Evolutionary conservation across 2,888 invertebrate species (phyloP), one percentile per base, ranked within the genome.

Genomic region (Parelbella ahira): DNA sequence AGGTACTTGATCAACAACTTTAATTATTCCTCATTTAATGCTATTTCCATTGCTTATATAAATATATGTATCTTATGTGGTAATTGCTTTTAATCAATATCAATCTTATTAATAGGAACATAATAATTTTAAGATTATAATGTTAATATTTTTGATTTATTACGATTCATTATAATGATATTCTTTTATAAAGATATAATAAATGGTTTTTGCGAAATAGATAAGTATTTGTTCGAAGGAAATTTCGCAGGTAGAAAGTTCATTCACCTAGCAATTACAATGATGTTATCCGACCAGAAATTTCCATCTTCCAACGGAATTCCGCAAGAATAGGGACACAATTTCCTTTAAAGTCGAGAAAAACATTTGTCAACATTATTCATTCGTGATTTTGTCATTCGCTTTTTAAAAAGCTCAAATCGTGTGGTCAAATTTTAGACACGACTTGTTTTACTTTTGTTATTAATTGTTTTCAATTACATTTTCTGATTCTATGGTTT

Each of bases 131-230:
- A n/a, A n/a, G n/a, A n/a, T n/a, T n/a, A n/a, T n/a, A n/a, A n/a
- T n/a, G n/a, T n/a, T n/a, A 87, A 86, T 2, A 15, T 15, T 15
- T 15, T 15, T 15, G 4, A 15, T n/a, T n/a, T n/a, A n/a, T n/a
- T n/a, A n/a, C n/a, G n/a, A n/a, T n/a, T n/a, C n/a, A n/a, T n/a
- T n/a, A n/a, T n/a, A n/a, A n/a, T n/a, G n/a, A n/a, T n/a, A n/a
- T n/a, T n/a, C n/a, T n/a, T n/a, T n/a, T n/a, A n/a, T n/a, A n/a
- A n/a, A n/a, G n/a, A n/a, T n/a, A n/a, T n/a, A n/a, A n/a, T n/a
- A n/a, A n/a, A n/a, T n/a, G n/a, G n/a, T n/a, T n/a, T n/a, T n/a
- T n/a, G n/a, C n/a, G n/a, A n/a, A n/a, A n/a, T n/a, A n/a, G n/a
- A n/a, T n/a, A n/a, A n/a, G n/a, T n/a, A n/a, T n/a, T n/a, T n/a